Base-by-base conservation (phyloP, 2,797 vertebrate genomes). In the Parauchenoglanis ngamensis region DNA sequence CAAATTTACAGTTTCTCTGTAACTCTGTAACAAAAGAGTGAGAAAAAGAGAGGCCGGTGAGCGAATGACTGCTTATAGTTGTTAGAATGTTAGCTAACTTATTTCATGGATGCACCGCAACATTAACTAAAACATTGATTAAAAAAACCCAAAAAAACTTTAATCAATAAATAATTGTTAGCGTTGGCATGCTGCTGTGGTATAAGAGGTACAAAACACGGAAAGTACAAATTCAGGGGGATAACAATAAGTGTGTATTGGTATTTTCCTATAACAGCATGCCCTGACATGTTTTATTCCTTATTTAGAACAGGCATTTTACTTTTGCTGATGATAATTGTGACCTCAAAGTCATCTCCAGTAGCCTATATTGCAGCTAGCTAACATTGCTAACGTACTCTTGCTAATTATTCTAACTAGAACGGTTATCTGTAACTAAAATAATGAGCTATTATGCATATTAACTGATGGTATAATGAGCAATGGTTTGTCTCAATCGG, bases 261-360 rank as follows among this genome's bases (percentile, higher is more conserved):
- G 46, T 73, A 73, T 73, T 73, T 23, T 73, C 65, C 21, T 31
- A 67, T 31, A 67, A 67, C 28, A 67, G 65, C 65, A 67, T 67
- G 65, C 5, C 13, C n/a, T 67, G 65, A 6, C 21, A 31, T 65
- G 63, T 28, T 28, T 13, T 65, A 65, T 13, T 28, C 25, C n/a
- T 65, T 65, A 65, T 6, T 12, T 31, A 67, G n/a, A 67, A 31
- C 28, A 31, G n/a, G 25, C 3, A 28, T 12, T 12, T 3, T 28
- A 7, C n/a, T 65, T n/a, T 28, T n/a, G 61, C 61, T 65, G 25
- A 63, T 65, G 25, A n/a, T n/a, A 65, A 28, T 12, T 65, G 61
- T 28, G 25, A n/a, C 3, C 25, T n/a, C 25, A 65, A 4, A 65
- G 61, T n/a, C 25, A 65, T n/a, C 61, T 25, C 11, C 0, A 2